Evolutionary conservation across 2,888 invertebrate species (phyloP).

Genomic region (Linnaemya vulpina): DNA sequence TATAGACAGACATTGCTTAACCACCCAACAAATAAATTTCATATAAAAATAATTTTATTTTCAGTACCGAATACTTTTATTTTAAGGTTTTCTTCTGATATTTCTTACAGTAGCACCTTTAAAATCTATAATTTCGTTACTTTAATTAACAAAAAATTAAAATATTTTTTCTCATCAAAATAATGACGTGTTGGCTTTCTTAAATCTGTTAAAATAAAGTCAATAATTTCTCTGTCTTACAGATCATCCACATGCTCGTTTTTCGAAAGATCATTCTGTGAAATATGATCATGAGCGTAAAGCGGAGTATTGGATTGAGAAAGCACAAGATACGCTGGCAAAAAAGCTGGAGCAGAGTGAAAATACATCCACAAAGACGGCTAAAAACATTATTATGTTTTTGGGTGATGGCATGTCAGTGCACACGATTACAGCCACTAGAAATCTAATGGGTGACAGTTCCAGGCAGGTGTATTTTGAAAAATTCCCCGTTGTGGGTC

Average conservation of each 20-base stretch:
- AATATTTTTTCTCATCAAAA: too few relatives aligned
- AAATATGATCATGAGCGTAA: conserved; percentile 76
- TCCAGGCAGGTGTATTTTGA: conserved; percentile 86
- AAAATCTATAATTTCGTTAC: too few relatives aligned
- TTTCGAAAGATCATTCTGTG: conserved; percentile 57
- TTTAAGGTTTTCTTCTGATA: too few relatives aligned
- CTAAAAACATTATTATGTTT: conserved; percentile 87
- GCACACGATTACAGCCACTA: conserved; percentile 87
- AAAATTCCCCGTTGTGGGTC: conserved; percentile 85
- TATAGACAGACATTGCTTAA: too few relatives aligned
- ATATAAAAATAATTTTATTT: too few relatives aligned
- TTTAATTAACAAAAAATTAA: too few relatives aligned
- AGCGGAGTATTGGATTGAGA: conserved; percentile 79
- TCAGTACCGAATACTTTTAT: too few relatives aligned
- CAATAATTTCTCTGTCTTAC: neutral
- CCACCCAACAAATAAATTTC: too few relatives aligned
- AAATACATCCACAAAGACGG: conserved; percentile 75
- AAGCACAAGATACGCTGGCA: conserved; percentile 78
- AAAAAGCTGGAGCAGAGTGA: conserved; percentile 75
- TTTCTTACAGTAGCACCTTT: too few relatives aligned
- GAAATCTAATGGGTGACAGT: conserved; percentile 87
- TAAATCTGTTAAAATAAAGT: neutral
- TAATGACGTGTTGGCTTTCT: too few relatives aligned
- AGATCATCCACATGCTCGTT: conserved; percentile 75
- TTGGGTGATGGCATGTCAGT: conserved; percentile 91